These are phyloP conservation scores for Hippocampus kuda DNA, from an alignment of 2,797 vertebrate genomes.

Conservation along the genomic window DNA sequence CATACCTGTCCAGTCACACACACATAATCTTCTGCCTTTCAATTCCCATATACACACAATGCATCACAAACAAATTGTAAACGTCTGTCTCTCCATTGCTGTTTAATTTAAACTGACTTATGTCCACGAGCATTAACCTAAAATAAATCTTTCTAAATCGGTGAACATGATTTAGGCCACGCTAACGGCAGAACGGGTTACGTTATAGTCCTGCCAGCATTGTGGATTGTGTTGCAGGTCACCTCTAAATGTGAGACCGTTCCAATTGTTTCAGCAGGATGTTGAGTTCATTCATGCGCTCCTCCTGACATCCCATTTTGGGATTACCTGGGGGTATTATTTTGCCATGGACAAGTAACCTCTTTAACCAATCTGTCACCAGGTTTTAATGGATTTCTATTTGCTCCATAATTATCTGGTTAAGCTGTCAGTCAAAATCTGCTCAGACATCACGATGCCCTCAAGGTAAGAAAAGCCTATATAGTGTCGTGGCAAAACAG, in stretches of 20 bases:
- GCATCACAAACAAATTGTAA: background rate
- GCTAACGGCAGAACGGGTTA: background rate
- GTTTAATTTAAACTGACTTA: background rate
- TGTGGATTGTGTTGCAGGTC: slow-evolving; percentile 18
- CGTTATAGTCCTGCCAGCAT: background rate
- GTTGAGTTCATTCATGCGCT: slow-evolving; percentile 36
- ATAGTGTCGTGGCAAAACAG: slow-evolving; percentile 11
- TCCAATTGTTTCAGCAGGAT: slow-evolving; percentile 22
- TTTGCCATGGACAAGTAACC: slow-evolving; percentile 34
- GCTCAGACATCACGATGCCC: slow-evolving; percentile 25
- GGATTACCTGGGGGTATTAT: slow-evolving; percentile 41
- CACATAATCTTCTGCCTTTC: background rate
- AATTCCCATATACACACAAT: background rate
- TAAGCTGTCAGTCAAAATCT: slow-evolving; percentile 33
- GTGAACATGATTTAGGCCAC: background rate
- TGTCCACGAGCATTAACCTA: background rate
- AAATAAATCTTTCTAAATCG: background rate
- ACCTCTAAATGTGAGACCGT: slow-evolving; percentile 20
- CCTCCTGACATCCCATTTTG: slow-evolving; percentile 40
- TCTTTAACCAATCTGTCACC: slow-evolving; percentile 43
- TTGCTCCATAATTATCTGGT: slow-evolving; percentile 40
- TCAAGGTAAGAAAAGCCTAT: slow-evolving; percentile 23
- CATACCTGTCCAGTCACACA: background rate
- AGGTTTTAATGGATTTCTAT: slow-evolving; percentile 39
- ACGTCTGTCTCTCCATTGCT: background rate